phyloP scores from a whole-genome alignment of 2,113 vertebrate species.

The Piaya cayana region DNA sequence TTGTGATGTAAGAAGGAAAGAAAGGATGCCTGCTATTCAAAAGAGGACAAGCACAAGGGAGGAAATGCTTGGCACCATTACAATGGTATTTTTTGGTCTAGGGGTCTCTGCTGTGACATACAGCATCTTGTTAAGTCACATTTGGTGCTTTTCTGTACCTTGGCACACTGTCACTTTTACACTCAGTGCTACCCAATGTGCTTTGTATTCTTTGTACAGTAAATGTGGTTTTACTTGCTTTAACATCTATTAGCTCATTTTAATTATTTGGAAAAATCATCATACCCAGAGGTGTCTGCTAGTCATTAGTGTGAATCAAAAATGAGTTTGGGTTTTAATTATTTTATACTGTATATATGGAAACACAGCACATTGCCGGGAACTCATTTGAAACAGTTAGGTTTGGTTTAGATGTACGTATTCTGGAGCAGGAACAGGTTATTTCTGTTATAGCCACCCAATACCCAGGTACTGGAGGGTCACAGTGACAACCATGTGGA shows the following conservation, averaged over 20 bases:
- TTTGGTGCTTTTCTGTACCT: neutral
- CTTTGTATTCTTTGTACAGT: accelerated
- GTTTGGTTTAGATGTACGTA: neutral
- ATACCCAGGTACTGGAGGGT: neutral
- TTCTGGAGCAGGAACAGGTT: neutral
- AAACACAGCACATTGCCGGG: neutral
- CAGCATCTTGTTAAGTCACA: neutral
- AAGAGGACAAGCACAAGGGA: neutral
- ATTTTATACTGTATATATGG: neutral
- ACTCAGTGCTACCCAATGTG: neutral
- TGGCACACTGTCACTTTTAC: neutral
- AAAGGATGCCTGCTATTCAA: neutral
- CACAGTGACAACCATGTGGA: neutral
- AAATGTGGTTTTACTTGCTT: slow-evolving; percentile 17
- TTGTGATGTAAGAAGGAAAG: neutral
- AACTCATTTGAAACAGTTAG: neutral
- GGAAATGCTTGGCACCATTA: neutral
- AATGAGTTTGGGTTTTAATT: neutral
- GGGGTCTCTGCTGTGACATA: neutral
- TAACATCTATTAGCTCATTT: neutral
- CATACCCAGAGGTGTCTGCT: neutral
- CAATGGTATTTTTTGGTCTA: neutral
- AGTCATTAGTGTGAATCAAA: neutral
- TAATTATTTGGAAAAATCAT: neutral
- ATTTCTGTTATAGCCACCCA: neutral